phyloP scores from a whole-genome alignment of 1,140 invertebrate genomes.

The Lucilia sericata region DNA sequence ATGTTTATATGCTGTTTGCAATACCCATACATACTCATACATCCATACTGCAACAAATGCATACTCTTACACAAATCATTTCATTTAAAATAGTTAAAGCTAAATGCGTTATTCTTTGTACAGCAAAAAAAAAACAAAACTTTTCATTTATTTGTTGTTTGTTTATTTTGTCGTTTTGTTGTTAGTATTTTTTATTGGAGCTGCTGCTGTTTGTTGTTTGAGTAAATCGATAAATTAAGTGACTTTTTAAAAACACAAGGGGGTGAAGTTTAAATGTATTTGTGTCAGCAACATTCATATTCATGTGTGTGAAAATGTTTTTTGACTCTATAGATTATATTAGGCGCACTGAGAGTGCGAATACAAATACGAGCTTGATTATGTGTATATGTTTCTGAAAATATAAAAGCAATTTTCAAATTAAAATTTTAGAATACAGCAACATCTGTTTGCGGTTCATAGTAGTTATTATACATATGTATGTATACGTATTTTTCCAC shows the following conservation, averaged over 20 bases:
- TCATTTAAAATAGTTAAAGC: too few relatives aligned
- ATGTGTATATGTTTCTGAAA: background rate
- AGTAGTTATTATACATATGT: background rate
- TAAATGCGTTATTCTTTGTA: too few relatives aligned
- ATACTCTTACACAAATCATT: too few relatives aligned
- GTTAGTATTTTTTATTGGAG: background rate
- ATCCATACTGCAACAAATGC: background rate
- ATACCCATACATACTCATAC: background rate
- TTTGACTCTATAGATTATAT: conserved; percentile 2
- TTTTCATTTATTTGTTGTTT: background rate
- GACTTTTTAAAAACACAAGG: conserved; percentile 2
- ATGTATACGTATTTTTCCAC: background rate
- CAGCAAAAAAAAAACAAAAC: too few relatives aligned
- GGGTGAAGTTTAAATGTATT: background rate
- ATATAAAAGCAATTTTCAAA: conserved; percentile 1
- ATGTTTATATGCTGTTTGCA: conserved; percentile 10
- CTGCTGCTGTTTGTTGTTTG: conserved; percentile 18
- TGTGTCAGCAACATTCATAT: background rate
- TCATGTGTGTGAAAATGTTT: background rate
- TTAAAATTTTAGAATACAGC: background rate
- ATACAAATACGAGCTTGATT: background rate
- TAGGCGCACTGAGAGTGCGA: background rate
- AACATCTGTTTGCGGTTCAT: background rate
- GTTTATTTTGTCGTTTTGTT: conserved; percentile 11
- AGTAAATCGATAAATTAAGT: conserved; percentile 29